Percentiles rank a stretch among this genome's conserved stretches.
Evolutionary conservation across 35 echinoderm and acorn worm genomes (phyloP).

Genomic region (Holothuria glaberrima): DNA sequence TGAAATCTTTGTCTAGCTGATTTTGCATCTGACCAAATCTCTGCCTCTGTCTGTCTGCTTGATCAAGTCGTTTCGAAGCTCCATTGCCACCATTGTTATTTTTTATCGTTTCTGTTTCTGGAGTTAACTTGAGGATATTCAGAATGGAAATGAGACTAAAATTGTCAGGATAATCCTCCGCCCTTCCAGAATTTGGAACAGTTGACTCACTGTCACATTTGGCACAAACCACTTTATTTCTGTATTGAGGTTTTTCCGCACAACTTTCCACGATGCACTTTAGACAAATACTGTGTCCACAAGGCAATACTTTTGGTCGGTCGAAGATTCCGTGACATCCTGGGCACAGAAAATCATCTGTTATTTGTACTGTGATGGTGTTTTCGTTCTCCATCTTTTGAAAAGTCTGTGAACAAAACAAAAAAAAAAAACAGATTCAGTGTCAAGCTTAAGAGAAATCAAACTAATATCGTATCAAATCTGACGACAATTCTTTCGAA

Average conservation of each 20-base stretch:
- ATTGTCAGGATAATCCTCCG: slow-evolving; percentile 39
- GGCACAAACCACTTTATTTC: background rate
- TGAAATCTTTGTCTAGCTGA: slow-evolving; percentile 11
- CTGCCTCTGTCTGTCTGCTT: background rate
- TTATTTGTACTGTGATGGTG: slow-evolving; percentile 6
- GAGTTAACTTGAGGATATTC: slow-evolving; percentile 12
- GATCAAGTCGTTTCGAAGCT: background rate
- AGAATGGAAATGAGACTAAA: slow-evolving; percentile 14
- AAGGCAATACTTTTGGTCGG: background rate
- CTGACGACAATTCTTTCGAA: too few species aligned
- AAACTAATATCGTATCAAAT: too few species aligned
- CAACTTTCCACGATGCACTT: slow-evolving; percentile 13
- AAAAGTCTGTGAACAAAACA: too few species aligned
- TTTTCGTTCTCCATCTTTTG: slow-evolving; percentile 16
- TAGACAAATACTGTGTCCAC: slow-evolving; percentile 34
- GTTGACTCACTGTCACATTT: slow-evolving; percentile 17
- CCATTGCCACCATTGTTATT: slow-evolving; percentile 27
- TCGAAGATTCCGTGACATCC: slow-evolving; percentile 28
- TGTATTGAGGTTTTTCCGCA: background rate
- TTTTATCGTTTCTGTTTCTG: background rate
- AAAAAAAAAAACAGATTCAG: too few species aligned
- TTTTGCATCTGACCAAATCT: slow-evolving; percentile 3
- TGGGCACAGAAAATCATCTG: slow-evolving; percentile 27
- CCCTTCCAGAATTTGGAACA: background rate
- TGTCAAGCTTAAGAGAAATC: too few species aligned